Evolutionary conservation across 35 echinoderm and acorn worm species (phyloP), one percentile per base, ranked within the genome.

Genomic region (Stichopus chloronotus): DNA sequence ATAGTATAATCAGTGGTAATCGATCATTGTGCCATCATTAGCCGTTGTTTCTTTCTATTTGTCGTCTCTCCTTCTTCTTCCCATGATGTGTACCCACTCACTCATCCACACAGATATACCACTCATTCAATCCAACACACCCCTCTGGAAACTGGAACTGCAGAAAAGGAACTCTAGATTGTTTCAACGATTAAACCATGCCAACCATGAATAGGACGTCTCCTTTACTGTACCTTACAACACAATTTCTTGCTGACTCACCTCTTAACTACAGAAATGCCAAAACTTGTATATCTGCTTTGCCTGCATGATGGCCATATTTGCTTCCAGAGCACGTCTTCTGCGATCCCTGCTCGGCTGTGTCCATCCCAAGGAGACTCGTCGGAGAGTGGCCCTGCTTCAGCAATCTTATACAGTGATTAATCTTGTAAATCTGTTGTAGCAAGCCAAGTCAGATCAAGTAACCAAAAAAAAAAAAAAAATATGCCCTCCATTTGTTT

Each of bases 91-190:
- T 14, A 61, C 59, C 14, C 20, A 74, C 69, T 74, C 69, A 74
- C 17, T 74, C 17, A 65, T 65, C 19, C 17, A 74, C 82, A 85
- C 82, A 85, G 82, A 9, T 85, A 19, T 20, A 58, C 17, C 82
- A 25, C 21, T 85, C 55, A 58, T 85, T 56, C 56, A 85, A 53
- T 85, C 82, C 20, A 58, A 85, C 21, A 23, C 58, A 58, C 82
- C 82, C 52, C 82, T 58, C 13, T 85, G 82, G 82, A 85, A 85
- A 58, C 82, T 85, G n/a, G 82, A 85, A 58, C 82, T 85, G 52
- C 54, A 85, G n/a, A 30, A 53, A 85, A 85, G 11, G 82, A 85
- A 85, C 57, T 8, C 54, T 7, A 85, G 57, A 85, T 85, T 85
- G 11, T 85, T 58, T 85, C 82, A 85, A 58, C 82, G 82, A 58